Conservation (phyloP, 23 tunicate genomes). For the Styela plicata region DNA sequence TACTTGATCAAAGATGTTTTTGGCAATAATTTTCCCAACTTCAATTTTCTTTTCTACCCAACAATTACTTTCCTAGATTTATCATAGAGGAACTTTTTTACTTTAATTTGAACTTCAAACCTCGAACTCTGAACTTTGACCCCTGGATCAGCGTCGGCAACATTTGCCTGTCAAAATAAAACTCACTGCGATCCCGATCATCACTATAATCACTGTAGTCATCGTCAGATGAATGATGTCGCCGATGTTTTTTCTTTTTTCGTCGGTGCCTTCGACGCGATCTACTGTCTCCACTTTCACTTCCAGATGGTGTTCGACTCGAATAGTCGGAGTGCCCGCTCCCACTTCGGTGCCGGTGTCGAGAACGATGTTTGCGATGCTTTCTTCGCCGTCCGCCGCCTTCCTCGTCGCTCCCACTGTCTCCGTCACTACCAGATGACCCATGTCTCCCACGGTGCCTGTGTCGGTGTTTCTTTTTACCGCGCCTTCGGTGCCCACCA, state of each 20-base stretch:
- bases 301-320: constrained; percentile 27
- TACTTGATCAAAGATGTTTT: no score
- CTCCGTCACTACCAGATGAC: constrained; percentile 34
- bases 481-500: constrained; percentile 36
- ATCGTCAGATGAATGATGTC: constrained; percentile 49
- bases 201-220: constrained; percentile 38
- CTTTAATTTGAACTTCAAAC: neutral
- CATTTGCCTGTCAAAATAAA: neutral
- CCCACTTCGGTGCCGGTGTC: constrained; percentile 28
- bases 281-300: constrained; percentile 42
- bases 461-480: constrained; percentile 25
- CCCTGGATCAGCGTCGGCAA: neutral
- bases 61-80: no score
- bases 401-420: constrained; percentile 52
- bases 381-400: constrained; percentile 33
- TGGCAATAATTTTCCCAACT: no score
- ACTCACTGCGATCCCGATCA: constrained; percentile 50
- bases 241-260: constrained; percentile 32
- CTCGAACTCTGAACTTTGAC: neutral
- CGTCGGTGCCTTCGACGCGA: neutral
- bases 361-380: constrained; percentile 12
- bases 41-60: no score
- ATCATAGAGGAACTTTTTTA: no score
- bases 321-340: constrained; percentile 54
- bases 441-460: constrained; percentile 37